Evolutionary conservation across 2,113 vertebrate species (phyloP).

Genomic region (Falcunculus frontatus): DNA sequence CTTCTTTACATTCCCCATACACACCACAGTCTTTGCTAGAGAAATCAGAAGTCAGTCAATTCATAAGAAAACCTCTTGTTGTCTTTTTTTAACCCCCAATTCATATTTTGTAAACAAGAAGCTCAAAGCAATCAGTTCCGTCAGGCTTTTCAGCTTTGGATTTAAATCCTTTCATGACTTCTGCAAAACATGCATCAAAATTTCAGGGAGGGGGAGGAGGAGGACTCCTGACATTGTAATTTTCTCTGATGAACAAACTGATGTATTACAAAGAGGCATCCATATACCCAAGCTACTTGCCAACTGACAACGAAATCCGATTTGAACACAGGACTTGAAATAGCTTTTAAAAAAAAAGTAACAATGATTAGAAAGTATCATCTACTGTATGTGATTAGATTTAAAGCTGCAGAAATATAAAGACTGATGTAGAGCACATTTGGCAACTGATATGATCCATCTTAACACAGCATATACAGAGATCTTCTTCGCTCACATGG

Average conservation of each 20-base stretch:
- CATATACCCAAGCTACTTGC: not conserved
- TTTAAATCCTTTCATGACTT: slow-evolving; percentile 57
- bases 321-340: not conserved
- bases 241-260: slow-evolving; percentile 34
- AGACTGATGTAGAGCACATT: not conserved
- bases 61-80: not conserved
- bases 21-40: not conserved
- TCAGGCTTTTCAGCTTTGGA: slow-evolving; percentile 50
- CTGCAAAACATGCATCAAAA: slow-evolving; percentile 30
- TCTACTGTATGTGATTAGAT: not conserved
- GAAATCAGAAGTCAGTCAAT: slow-evolving; percentile 11
- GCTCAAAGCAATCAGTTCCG: slow-evolving; percentile 61
- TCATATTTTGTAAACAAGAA: slow-evolving; percentile 50
- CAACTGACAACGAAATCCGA: not conserved
- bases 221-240: not conserved
- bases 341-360: not conserved
- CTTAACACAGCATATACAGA: not conserved
- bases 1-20: not conserved
- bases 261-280: not conserved
- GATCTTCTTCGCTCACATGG: not conserved
- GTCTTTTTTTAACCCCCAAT: not conserved
- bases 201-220: not conserved
- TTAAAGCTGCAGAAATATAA: not conserved
- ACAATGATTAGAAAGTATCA: not conserved
- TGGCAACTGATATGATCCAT: not conserved